These are phyloP conservation scores for Rotaria magnacalcarata DNA, from an alignment of 2,888 invertebrate species.

Conservation along the genomic window DNA sequence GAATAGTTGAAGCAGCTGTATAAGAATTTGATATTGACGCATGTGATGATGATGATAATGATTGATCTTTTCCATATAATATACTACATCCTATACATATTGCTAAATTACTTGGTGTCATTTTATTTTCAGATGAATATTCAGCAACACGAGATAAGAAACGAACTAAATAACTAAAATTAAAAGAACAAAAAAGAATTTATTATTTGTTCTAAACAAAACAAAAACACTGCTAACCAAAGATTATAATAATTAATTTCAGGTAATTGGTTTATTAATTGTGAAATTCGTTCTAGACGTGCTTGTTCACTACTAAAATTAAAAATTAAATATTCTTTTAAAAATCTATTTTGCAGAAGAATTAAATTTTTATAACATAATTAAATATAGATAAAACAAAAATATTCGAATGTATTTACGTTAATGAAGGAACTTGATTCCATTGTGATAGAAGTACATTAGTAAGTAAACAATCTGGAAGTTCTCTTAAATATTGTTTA, in stretches of 20 bases:
- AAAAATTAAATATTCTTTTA: no score
- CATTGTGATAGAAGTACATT: constrained; percentile 30
- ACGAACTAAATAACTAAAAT: constrained; percentile 30
- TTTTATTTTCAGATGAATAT: constrained; percentile 30
- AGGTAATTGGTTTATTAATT: not conserved
- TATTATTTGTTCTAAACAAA: not conserved
- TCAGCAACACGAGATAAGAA: not conserved
- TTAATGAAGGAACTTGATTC: not conserved
- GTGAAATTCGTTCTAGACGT: not conserved
- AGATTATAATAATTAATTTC: constrained; percentile 9
- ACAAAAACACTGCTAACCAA: not conserved
- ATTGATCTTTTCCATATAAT: not conserved
- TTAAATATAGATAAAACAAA: no score
- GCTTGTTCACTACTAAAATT: not conserved
- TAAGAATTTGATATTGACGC: not conserved
- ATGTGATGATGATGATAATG: not conserved
- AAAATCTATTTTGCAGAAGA: no score
- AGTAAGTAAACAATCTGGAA: constrained; percentile 43
- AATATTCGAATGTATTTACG: no score
- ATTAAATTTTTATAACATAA: no score
- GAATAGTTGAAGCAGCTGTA: not conserved
- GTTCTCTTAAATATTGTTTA: constrained; percentile 45
- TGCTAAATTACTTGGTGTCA: not conserved
- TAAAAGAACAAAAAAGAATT: not conserved
- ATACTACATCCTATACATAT: constrained; percentile 35